Evolutionary conservation across 2,888 invertebrate species (phyloP).

Genomic region (Noctua pronuba): DNA sequence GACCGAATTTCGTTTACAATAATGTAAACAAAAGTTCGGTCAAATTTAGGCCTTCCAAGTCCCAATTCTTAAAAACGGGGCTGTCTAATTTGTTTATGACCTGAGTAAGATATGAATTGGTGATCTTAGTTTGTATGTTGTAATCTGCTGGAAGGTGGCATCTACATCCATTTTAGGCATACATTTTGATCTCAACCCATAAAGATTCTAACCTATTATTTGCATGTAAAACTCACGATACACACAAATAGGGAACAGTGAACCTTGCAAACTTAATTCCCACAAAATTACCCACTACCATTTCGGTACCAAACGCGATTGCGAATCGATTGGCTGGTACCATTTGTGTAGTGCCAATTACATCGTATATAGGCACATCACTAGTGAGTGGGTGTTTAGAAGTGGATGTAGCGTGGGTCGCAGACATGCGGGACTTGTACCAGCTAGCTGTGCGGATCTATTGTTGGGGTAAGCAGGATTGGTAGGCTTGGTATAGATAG

Average conservation of each 20-base stretch:
- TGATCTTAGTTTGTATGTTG: too few species aligned
- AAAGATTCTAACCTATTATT: background rate
- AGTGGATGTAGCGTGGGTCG: conserved; percentile 60
- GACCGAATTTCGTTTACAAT: background rate
- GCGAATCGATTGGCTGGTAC: conserved; percentile 30
- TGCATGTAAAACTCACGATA: conserved; percentile 3
- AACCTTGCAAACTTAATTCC: conserved; percentile 19
- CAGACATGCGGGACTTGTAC: conserved; percentile 42
- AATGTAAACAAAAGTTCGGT: too few species aligned
- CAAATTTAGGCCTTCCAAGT: background rate
- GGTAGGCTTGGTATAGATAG: background rate
- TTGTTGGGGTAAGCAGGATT: conserved; percentile 54
- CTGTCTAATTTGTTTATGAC: background rate
- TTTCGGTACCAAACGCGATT: conserved; percentile 30
- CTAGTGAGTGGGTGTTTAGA: conserved; percentile 63
- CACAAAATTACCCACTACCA: conserved; percentile 25
- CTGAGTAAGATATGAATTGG: background rate
- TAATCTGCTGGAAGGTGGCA: background rate
- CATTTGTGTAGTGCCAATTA: conserved; percentile 43
- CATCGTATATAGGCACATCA: conserved; percentile 42
- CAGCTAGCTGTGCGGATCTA: conserved; percentile 30
- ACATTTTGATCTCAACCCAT: background rate
- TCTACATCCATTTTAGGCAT: background rate
- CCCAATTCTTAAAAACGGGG: background rate
- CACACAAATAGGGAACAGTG: conserved; percentile 1